Conservation (phyloP, 1,140 invertebrate genomes). For the Popillia japonica region DNA sequence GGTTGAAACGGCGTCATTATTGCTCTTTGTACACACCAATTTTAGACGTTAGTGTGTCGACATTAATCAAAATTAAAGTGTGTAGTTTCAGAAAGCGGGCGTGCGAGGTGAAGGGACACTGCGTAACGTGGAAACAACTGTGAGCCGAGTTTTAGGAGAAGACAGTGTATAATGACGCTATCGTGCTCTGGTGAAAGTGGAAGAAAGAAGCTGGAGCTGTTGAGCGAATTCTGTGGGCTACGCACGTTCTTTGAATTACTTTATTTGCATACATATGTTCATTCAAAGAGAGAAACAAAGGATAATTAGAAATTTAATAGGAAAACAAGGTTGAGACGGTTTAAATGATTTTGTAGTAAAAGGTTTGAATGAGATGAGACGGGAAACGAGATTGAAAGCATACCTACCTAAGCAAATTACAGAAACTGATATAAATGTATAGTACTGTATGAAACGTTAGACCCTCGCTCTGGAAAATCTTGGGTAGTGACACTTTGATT, state of each 20-base stretch:
- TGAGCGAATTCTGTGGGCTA: neutral
- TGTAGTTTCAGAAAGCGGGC: neutral
- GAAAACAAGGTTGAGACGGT: no score
- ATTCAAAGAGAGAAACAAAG: no score
- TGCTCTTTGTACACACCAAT: slow-evolving; percentile 20
- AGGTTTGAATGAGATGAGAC: no score
- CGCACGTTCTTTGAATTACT: neutral
- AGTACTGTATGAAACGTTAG: neutral
- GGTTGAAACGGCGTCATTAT: slow-evolving; percentile 19
- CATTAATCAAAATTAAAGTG: slow-evolving; percentile 28
- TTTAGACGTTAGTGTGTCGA: slow-evolving; percentile 11
- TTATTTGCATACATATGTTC: neutral
- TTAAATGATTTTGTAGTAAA: no score
- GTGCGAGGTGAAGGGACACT: neutral
- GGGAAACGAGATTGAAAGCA: no score
- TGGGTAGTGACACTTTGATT: no score
- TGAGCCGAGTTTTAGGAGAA: neutral
- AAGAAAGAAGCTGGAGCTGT: neutral
- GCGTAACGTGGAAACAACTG: neutral
- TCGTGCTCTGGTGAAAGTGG: neutral
- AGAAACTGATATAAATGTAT: neutral
- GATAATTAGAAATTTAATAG: no score
- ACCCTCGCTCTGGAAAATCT: no score
- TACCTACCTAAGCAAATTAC: neutral
- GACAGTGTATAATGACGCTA: neutral